These are phyloP conservation scores for Antitype chi DNA, from an alignment of 2,888 invertebrate species.

Conservation along the genomic window DNA sequence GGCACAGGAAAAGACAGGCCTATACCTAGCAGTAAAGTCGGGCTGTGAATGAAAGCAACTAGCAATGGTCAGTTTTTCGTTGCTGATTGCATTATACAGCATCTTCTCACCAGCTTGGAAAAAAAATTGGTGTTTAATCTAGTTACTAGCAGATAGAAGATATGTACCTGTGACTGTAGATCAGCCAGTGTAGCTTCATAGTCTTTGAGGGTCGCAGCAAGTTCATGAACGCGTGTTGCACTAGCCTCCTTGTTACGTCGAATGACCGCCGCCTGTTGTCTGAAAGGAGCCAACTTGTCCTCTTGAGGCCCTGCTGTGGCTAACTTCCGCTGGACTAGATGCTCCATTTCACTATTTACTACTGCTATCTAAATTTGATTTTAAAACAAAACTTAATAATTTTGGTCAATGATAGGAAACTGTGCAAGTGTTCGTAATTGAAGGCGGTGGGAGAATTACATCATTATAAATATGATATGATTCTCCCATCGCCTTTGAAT, in stretches of 20 bases:
- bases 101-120: neutral
- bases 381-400: neutral
- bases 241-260: slow-evolving; percentile 94
- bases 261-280: slow-evolving; percentile 96
- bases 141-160: neutral
- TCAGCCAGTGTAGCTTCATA: slow-evolving; percentile 92
- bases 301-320: slow-evolving; percentile 91
- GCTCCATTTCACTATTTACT: slow-evolving; percentile 92
- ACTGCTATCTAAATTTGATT: slow-evolving; percentile 84
- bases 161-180: slow-evolving; percentile 85
- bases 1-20: no score
- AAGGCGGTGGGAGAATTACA: no score
- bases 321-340: slow-evolving; percentile 93
- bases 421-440: no score
- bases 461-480: no score
- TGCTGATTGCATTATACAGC: neutral
- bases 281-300: slow-evolving; percentile 95
- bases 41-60: neutral
- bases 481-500: slow-evolving; percentile 24
- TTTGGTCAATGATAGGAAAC: neutral
- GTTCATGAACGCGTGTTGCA: slow-evolving; percentile 93
- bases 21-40: no score
- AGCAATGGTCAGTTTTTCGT: neutral
- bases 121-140: neutral
- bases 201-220: slow-evolving; percentile 91